phyloP scores from a whole-genome alignment of 2,888 invertebrate genomes.

The Pyrocoelia pectoralis region DNA sequence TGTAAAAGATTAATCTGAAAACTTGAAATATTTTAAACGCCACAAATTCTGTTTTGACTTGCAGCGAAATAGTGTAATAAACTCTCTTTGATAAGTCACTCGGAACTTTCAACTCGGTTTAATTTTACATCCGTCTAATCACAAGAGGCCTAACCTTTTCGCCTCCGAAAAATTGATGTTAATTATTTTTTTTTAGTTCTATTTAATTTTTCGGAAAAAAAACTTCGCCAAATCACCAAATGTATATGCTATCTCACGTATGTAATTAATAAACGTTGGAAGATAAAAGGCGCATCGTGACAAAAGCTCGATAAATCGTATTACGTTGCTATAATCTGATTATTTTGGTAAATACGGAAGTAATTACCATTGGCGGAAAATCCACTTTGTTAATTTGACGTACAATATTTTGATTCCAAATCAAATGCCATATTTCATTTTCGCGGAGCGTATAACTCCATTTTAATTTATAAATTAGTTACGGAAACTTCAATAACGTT shows the following conservation, averaged over 20 bases:
- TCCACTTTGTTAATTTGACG: constrained; percentile 1
- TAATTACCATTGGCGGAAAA: constrained; percentile 12
- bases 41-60: not conserved
- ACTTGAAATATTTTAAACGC: not conserved
- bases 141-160: too few species aligned
- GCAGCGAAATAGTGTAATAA: not conserved
- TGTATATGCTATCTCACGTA: constrained; percentile 30
- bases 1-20: not conserved
- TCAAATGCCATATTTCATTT: not conserved
- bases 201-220: not conserved
- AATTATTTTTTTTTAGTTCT: too few species aligned
- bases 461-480: not conserved
- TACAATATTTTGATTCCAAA: not conserved
- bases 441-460: not conserved
- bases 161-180: too few species aligned
- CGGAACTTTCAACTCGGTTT: constrained; percentile 5
- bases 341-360: constrained; percentile 17
- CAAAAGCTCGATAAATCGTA: constrained; percentile 29
- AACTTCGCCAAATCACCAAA: not conserved
- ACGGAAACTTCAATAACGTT: not conserved
- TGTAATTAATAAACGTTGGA: constrained; percentile 29
- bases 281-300: constrained; percentile 30
- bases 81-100: constrained; percentile 4
- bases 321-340: constrained; percentile 23
- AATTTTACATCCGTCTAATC: constrained; percentile 4